These are phyloP conservation scores for Acyrthosiphon pisum DNA, from an alignment of 1,140 invertebrate species.

Conservation along the genomic window DNA sequence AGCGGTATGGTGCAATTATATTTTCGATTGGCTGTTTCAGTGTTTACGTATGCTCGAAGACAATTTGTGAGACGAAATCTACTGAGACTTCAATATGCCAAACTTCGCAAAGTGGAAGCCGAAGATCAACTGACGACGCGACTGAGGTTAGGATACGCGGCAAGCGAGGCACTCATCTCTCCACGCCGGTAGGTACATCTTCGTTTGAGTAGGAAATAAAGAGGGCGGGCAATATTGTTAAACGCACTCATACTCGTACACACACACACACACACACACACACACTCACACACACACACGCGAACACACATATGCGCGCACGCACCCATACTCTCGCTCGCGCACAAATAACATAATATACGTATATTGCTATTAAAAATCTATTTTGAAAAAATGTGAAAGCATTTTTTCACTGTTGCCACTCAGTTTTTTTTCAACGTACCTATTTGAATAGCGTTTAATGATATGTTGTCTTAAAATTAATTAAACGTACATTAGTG, in stretches of 20 bases:
- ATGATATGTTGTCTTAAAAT: background rate
- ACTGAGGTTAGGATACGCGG: constrained; percentile 22
- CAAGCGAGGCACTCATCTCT: constrained; percentile 34
- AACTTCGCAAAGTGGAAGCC: constrained; percentile 53
- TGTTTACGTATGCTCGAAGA: background rate
- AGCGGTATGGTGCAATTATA: background rate
- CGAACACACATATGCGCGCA: background rate
- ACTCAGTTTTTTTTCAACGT: background rate
- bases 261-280: background rate
- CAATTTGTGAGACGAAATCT: background rate
- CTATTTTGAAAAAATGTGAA: constrained; percentile 38
- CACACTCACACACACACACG: background rate
- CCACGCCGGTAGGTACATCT: constrained; percentile 36
- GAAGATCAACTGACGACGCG: constrained; percentile 51
- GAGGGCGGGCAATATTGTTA: constrained; percentile 52
- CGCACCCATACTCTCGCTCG: background rate
- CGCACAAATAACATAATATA: background rate
- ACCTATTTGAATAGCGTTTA: background rate
- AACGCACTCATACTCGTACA: background rate
- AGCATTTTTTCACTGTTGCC: background rate
- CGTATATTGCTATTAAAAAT: background rate
- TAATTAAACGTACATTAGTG: background rate
- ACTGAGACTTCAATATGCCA: background rate
- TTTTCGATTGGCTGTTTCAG: background rate
- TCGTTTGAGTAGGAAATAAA: constrained; percentile 54